Evolutionary conservation across 1,140 invertebrate species (phyloP).

Genomic region (Ganaspis sp.): DNA sequence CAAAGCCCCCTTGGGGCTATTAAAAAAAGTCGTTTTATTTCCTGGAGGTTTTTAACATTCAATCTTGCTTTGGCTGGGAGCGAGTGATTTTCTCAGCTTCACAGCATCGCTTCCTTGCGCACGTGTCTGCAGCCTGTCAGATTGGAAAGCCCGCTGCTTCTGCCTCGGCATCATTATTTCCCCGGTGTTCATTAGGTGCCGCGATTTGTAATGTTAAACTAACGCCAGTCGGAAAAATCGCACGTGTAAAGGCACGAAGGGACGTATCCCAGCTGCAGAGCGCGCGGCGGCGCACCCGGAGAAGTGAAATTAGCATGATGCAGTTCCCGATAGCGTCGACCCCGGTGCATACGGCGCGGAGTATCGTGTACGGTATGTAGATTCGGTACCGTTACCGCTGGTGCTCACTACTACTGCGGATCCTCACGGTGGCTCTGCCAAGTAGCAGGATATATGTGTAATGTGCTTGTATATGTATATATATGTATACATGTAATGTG

Average conservation of each 20-base stretch:
- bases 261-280: conserved; percentile 43
- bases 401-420: conserved; percentile 32
- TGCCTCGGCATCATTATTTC: conserved; percentile 47
- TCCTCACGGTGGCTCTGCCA: conserved; percentile 8
- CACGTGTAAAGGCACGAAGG: conserved; percentile 47
- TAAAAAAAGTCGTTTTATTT: conserved; percentile 1
- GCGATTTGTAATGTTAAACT: conserved; percentile 53
- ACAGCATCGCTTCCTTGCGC: conserved; percentile 57
- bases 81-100: not conserved
- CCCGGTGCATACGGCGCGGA: conserved; percentile 54
- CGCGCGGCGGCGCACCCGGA: conserved; percentile 45
- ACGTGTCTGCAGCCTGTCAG: conserved; percentile 44
- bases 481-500: too few species aligned
- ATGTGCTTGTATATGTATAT: too few species aligned
- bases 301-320: conserved; percentile 61
- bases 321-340: conserved; percentile 55
- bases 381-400: conserved; percentile 61
- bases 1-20: not conserved
- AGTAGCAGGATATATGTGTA: conserved; percentile 48
- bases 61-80: not conserved
- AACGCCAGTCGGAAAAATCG: conserved; percentile 48
- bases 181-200: conserved; percentile 50
- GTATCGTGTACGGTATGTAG: conserved; percentile 59
- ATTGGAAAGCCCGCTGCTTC: conserved; percentile 63
- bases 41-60: not conserved